Conservation (phyloP, 2,797 vertebrate genomes). For the Phoebastria nigripes region DNA sequence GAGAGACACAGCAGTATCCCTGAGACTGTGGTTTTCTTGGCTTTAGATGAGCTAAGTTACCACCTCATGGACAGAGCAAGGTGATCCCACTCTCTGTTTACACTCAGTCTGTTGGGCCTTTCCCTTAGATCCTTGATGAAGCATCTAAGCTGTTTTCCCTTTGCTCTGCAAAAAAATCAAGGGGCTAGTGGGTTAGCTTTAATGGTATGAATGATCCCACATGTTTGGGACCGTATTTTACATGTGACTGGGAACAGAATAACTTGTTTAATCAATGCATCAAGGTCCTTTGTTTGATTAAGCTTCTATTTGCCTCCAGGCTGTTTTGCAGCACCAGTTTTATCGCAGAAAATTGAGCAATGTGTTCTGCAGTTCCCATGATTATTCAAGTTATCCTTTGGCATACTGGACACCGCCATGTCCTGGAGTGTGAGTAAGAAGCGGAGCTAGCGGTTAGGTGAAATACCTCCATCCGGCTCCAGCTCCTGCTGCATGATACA, state of each 20-base stretch:
- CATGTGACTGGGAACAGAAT: neutral
- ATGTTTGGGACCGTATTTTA: neutral
- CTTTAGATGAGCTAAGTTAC: neutral
- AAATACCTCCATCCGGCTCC: neutral
- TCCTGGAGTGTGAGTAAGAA: neutral
- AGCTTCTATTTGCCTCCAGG: conserved; percentile 15
- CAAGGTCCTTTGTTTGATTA: conserved; percentile 42
- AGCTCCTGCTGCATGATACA: neutral
- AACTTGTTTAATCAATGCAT: conserved; percentile 48
- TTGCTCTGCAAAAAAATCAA: neutral
- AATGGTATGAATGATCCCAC: conserved; percentile 31
- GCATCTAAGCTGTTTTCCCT: neutral
- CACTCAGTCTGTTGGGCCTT: neutral
- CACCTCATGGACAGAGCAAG: neutral
- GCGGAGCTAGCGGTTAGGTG: neutral
- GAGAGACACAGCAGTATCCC: neutral
- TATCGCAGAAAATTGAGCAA: conserved; percentile 37
- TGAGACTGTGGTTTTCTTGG: neutral
- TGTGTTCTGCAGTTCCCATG: neutral
- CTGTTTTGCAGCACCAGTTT: conserved; percentile 21
- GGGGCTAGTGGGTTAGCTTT: neutral
- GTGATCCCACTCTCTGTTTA: neutral
- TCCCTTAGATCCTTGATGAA: neutral
- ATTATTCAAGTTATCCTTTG: neutral
- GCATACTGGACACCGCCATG: neutral